A percentile compares a stretch with the other conserved stretches of the same genome.
Conservation (phyloP, 2,888 invertebrate genomes). For the Thereva unica region DNA sequence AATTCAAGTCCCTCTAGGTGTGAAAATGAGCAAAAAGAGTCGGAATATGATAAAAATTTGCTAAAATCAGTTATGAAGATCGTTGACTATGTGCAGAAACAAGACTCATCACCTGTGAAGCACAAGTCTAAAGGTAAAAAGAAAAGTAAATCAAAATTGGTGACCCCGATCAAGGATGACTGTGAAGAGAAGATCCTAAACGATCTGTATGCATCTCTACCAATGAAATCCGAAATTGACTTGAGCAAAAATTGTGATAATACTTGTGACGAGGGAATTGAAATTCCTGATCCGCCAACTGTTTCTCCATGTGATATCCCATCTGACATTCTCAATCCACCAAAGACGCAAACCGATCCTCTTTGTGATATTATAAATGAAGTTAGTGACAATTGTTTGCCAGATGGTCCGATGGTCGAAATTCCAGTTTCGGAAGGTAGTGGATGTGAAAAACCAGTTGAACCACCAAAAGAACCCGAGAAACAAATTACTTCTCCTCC, state of each 20-base stretch:
- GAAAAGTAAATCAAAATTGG: background rate
- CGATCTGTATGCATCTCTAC: too few species aligned
- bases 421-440: background rate
- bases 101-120: background rate
- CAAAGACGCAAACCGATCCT: background rate
- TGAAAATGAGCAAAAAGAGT: background rate
- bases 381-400: too few species aligned
- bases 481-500: background rate
- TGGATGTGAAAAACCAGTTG: background rate
- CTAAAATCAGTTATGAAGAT: slow-evolving; percentile 16
- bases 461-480: background rate
- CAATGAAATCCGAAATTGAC: too few species aligned
- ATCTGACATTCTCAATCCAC: background rate
- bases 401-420: background rate
- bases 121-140: background rate
- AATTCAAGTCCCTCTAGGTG: background rate
- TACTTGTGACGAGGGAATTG: background rate
- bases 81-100: slow-evolving; percentile 19
- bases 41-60: slow-evolving; percentile 11
- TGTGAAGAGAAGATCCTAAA: background rate
- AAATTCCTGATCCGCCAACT: too few species aligned
- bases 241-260: background rate
- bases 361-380: background rate
- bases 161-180: background rate
- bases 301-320: background rate